Conservation (phyloP, 2,888 invertebrate genomes). For the Teleiodes luculella region DNA sequence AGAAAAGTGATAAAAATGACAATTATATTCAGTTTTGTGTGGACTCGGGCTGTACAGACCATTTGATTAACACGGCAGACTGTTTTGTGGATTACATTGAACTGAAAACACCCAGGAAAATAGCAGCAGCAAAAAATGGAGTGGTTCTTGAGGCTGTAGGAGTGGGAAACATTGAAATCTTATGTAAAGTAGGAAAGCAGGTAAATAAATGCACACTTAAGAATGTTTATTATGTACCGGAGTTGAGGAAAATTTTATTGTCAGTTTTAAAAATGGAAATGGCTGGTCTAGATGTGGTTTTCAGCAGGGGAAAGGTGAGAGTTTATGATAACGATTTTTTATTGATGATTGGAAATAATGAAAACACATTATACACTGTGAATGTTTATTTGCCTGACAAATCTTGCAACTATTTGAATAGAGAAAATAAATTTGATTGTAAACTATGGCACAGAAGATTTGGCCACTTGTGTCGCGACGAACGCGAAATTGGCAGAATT, state of each 20-base stretch:
- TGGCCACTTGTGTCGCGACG: no score
- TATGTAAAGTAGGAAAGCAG: neutral
- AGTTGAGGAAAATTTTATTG: conserved; percentile 12
- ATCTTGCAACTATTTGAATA: no score
- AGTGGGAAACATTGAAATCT: conserved; percentile 3
- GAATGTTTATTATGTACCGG: conserved; percentile 16
- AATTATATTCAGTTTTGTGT: no score
- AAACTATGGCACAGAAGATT: no score
- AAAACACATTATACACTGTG: conserved; percentile 1
- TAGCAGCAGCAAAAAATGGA: conserved; percentile 10
- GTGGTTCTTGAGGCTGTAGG: conserved; percentile 1
- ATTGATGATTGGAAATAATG: conserved; percentile 15
- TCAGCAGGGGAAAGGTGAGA: conserved; percentile 13
- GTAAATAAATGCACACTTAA: neutral
- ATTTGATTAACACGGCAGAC: no score
- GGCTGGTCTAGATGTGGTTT: conserved; percentile 8
- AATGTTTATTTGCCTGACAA: no score
- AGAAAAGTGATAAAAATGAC: no score
- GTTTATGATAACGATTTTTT: conserved; percentile 10
- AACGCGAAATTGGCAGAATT: no score
- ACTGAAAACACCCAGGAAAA: neutral
- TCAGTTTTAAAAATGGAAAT: conserved; percentile 19
- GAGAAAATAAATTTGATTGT: no score
- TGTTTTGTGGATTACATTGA: conserved; percentile 5
- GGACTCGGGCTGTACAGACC: no score